Evolutionary conservation across 2,888 invertebrate species (phyloP), one percentile per base, ranked within the genome.

Genomic region (Cremastinae sp.): DNA sequence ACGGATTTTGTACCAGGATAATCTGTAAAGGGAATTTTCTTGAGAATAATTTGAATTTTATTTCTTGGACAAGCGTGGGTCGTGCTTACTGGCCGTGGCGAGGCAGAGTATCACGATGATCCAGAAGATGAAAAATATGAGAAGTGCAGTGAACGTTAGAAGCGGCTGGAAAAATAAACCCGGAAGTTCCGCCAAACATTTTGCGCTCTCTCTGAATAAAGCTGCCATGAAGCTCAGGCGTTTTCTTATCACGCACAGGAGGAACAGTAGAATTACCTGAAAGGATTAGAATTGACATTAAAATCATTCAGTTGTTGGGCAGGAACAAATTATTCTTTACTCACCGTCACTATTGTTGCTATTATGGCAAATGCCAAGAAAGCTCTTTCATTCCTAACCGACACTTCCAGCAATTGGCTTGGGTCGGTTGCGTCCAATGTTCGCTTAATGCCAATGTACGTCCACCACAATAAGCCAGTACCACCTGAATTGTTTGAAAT

Each of bases 161-260:
- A 96, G 88, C 0, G 96, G 96, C 85, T 97, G 97, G 47, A 97
- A 91, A 85, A 97, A 94, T 53, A 98, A 91, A 2, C 94, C 94
- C 0, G 98, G 98, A 82, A 98, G 93, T 82, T 94, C 94, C 70
- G 94, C 93, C 82, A 98, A 92, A 86, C 97, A 98, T 84, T 94
- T 94, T 10, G 97, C 96, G 0, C 98, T 97, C 90, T 98, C 97
- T 86, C 94, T 94, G 88, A 98, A 98, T 74, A 98, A 90, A 16
- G 95, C 94, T 0, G 96, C 94, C 83, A 98, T 91, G 85, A 97
- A 95, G 43, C 94, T 93, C 0, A 98, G 93, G 83, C 96, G 93
- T 82, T 95, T 94, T 62, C 96, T 92, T 91, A 97, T 93, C 80
- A 94, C 93, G 84, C 94, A 93, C 34, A 96, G 93, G 47, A 96